Evolutionary conservation across 2,113 vertebrate genomes (phyloP).

Genomic region (Turnix velox): DNA sequence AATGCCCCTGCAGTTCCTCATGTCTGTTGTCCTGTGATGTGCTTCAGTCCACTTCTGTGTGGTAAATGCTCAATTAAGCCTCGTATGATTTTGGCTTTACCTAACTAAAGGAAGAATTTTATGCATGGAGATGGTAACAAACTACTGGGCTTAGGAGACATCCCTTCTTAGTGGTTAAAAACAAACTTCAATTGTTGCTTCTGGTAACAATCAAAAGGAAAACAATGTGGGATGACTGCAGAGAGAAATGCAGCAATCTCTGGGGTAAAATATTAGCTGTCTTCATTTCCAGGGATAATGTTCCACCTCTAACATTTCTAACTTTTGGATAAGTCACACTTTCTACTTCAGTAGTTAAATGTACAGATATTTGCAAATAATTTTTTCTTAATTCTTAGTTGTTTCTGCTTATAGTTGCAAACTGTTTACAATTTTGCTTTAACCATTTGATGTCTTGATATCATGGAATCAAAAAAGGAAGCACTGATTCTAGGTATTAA

Average conservation of each 20-base stretch:
- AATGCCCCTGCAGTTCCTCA: fast-evolving
- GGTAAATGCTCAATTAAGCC: not conserved
- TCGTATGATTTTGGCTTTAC: not conserved
- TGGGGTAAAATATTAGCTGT: not conserved
- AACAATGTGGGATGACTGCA: not conserved
- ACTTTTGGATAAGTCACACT: not conserved
- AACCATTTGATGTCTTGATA: not conserved
- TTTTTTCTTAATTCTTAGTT: not conserved
- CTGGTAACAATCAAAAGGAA: not conserved
- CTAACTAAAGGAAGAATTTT: not conserved
- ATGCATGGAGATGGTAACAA: not conserved
- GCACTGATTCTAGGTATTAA: not conserved
- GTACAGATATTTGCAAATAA: not conserved
- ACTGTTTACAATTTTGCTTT: not conserved
- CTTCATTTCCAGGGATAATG: not conserved
- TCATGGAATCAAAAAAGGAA: not conserved
- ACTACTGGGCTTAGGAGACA: not conserved
- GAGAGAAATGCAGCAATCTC: fast-evolving
- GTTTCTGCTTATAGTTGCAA: not conserved
- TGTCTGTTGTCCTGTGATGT: not conserved
- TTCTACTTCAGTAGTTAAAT: not conserved
- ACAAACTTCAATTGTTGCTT: not conserved
- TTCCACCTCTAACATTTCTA: not conserved
- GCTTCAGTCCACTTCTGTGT: not conserved
- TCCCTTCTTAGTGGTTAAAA: not conserved